Evolutionary conservation across 2,797 vertebrate genomes (phyloP).

Genomic region (Intellagama lesueurii): DNA sequence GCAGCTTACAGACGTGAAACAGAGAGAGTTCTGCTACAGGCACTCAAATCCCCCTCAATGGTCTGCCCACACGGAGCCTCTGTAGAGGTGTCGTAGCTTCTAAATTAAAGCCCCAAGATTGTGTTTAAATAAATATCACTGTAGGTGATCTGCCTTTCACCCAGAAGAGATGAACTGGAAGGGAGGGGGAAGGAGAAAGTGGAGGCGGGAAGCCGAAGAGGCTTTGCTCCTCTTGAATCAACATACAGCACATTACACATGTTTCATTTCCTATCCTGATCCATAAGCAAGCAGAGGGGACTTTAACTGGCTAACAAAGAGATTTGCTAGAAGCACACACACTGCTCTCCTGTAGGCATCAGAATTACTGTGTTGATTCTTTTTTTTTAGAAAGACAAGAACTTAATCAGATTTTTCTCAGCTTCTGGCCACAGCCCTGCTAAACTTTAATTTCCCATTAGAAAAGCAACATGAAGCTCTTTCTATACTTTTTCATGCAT

Average conservation of each 20-base stretch:
- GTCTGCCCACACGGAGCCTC: neutral
- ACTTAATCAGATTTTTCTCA: conserved; percentile 12
- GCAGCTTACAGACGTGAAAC: neutral
- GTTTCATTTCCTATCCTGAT: neutral
- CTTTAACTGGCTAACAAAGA: neutral
- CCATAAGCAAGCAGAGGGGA: neutral
- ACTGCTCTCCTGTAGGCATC: neutral
- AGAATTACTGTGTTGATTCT: rapidly evolving
- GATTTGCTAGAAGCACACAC: neutral
- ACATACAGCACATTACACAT: rapidly evolving
- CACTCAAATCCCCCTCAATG: conserved; percentile 12
- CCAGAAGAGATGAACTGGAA: neutral
- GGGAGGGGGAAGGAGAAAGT: rapidly evolving
- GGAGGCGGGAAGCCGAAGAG: neutral
- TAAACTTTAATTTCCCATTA: conserved; percentile 32
- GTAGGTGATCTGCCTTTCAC: neutral
- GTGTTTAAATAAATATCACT: neutral
- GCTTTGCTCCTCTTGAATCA: neutral
- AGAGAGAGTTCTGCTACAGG: neutral
- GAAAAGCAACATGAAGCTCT: conserved; percentile 6
- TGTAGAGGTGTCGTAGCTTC: neutral
- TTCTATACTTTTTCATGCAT: neutral
- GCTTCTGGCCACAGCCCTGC: neutral
- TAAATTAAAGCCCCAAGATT: neutral
- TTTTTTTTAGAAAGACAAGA: neutral